These are phyloP conservation scores for Oligia strigilis DNA, from an alignment of 2,888 invertebrate species.

Conservation along the genomic window DNA sequence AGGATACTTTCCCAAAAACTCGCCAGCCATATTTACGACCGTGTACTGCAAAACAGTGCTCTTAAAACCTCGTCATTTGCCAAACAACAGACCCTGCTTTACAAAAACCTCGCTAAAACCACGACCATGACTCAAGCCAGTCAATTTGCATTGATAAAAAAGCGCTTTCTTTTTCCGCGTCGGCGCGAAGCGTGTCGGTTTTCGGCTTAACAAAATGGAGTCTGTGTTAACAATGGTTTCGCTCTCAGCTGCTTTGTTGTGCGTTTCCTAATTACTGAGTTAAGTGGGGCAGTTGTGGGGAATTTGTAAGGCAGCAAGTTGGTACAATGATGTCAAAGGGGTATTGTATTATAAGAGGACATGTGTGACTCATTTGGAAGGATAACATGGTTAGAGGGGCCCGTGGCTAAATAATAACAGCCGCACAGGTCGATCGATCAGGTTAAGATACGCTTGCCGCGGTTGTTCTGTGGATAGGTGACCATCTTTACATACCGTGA, in stretches of 20 bases:
- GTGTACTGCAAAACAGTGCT: neutral
- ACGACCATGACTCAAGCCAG: constrained; percentile 31
- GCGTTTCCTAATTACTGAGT: constrained; percentile 25
- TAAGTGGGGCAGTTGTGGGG: constrained; percentile 18
- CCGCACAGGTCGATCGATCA: no score
- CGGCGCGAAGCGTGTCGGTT: constrained; percentile 34
- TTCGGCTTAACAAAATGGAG: constrained; percentile 52
- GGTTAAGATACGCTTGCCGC: no score
- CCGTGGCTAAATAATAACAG: no score
- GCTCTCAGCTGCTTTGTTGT: constrained; percentile 19
- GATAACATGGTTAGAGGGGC: neutral
- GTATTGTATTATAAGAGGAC: neutral
- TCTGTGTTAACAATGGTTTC: constrained; percentile 27
- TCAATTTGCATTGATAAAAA: constrained; percentile 34
- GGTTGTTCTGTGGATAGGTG: no score
- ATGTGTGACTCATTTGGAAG: neutral
- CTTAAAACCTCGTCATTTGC: neutral
- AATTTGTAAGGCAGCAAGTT: constrained; percentile 1
- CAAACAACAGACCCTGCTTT: neutral
- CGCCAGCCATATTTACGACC: neutral
- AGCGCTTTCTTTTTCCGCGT: constrained; percentile 51
- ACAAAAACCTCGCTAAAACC: constrained; percentile 20
- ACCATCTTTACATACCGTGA: no score
- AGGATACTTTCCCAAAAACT: neutral
- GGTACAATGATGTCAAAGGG: neutral